Conservation (phyloP, 2,888 invertebrate genomes). For the Brenthis daphne region DNA sequence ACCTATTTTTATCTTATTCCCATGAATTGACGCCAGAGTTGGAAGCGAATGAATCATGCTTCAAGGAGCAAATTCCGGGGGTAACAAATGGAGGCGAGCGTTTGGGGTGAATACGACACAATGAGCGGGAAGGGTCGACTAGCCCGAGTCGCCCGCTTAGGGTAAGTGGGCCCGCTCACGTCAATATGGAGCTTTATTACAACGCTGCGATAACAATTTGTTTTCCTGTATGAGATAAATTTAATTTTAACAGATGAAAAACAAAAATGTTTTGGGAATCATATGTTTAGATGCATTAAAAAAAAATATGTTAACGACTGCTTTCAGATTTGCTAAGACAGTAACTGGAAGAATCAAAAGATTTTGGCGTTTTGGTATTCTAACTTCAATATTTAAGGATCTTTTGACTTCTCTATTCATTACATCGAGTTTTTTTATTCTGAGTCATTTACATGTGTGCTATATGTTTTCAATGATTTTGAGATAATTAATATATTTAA, state of each 20-base stretch:
- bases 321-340: too few relatives aligned
- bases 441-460: too few relatives aligned
- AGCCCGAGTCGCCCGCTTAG: slow-evolving; percentile 66
- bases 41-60: slow-evolving; percentile 77
- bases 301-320: neutral
- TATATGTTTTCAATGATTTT: too few relatives aligned
- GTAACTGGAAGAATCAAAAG: too few relatives aligned
- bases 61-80: slow-evolving; percentile 80
- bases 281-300: neutral
- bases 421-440: too few relatives aligned
- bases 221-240: slow-evolving; percentile 52
- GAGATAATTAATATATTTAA: too few relatives aligned
- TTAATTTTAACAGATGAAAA: slow-evolving; percentile 17
- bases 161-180: slow-evolving; percentile 79
- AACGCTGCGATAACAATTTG: slow-evolving; percentile 69
- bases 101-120: slow-evolving; percentile 79
- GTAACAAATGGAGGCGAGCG: slow-evolving; percentile 78
- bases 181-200: slow-evolving; percentile 78
- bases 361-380: too few relatives aligned
- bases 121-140: slow-evolving; percentile 77
- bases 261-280: neutral
- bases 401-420: too few relatives aligned
- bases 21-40: slow-evolving; percentile 67
- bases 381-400: too few relatives aligned
- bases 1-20: slow-evolving; percentile 56